Evolutionary conservation across 2,113 vertebrate genomes (phyloP).

Genomic region (Amphiprion ocellaris): DNA sequence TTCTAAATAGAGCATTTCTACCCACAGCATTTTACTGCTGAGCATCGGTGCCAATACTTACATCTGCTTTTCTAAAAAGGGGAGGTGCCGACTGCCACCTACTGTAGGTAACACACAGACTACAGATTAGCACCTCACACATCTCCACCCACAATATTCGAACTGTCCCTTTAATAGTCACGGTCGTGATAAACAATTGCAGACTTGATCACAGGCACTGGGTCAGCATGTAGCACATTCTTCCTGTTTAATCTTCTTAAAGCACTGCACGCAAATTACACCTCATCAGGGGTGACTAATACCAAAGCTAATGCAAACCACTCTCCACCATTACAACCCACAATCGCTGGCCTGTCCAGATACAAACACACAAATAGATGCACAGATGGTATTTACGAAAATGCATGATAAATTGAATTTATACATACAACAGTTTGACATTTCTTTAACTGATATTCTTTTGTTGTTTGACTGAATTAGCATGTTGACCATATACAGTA

Average conservation of each 20-base stretch:
- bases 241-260: conserved; percentile 57
- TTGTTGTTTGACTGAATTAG: not conserved
- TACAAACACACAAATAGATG: not conserved
- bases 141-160: no score
- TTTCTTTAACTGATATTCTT: not conserved
- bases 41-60: no score
- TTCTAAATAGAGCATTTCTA: no score
- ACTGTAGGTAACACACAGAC: no score
- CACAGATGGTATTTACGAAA: not conserved
- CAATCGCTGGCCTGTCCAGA: no score
- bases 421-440: no score
- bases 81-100: no score
- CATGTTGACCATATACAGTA: not conserved
- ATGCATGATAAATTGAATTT: not conserved
- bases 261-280: conserved; percentile 44
- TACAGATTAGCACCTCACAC: no score
- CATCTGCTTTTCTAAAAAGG: no score
- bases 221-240: conserved; percentile 49
- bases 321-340: not conserved
- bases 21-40: no score
- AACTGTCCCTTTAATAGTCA: not conserved
- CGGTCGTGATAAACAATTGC: conserved; percentile 39
- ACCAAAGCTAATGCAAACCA: conserved; percentile 18
- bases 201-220: conserved; percentile 6
- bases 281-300: conserved; percentile 52